phyloP scores from a whole-genome alignment of 1,140 invertebrate species.

The Sycophila sp. region DNA sequence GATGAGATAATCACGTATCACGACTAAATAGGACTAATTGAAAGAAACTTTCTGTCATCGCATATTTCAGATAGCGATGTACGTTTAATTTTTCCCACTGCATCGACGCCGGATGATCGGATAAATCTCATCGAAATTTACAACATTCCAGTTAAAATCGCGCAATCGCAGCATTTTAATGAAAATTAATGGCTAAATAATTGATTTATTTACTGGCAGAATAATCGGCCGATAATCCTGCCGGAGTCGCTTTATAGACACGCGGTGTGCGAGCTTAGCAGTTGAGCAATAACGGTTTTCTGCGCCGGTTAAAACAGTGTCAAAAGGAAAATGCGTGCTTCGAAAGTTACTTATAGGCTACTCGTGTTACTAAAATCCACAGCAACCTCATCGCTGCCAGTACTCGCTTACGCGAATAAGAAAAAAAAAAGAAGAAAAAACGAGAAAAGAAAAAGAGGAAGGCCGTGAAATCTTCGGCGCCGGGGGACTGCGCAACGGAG shows the following conservation, averaged over 20 bases:
- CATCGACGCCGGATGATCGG: too few species aligned
- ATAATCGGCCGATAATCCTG: too few species aligned
- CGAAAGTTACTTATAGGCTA: conserved; percentile 12
- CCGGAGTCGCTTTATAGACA: too few species aligned
- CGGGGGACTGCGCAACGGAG: background rate
- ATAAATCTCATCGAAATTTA: too few species aligned
- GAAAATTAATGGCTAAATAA: too few species aligned
- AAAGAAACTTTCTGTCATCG: background rate
- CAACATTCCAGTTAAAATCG: too few species aligned
- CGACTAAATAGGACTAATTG: background rate
- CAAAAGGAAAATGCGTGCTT: background rate
- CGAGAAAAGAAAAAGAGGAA: background rate
- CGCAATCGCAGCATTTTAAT: too few species aligned
- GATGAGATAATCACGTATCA: conserved; percentile 5
- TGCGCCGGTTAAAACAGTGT: background rate
- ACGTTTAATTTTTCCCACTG: background rate
- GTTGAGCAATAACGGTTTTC: conserved; percentile 16
- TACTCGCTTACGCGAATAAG: too few species aligned
- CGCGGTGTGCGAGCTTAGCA: too few species aligned
- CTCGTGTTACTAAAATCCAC: conserved; percentile 16
- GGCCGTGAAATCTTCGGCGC: background rate
- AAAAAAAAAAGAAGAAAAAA: too few species aligned
- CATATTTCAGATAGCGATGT: background rate
- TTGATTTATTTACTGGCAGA: too few species aligned
- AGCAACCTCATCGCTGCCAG: background rate